Base-by-base conservation (phyloP, 2,797 vertebrate genomes). In the Salmo trutta region DNA sequence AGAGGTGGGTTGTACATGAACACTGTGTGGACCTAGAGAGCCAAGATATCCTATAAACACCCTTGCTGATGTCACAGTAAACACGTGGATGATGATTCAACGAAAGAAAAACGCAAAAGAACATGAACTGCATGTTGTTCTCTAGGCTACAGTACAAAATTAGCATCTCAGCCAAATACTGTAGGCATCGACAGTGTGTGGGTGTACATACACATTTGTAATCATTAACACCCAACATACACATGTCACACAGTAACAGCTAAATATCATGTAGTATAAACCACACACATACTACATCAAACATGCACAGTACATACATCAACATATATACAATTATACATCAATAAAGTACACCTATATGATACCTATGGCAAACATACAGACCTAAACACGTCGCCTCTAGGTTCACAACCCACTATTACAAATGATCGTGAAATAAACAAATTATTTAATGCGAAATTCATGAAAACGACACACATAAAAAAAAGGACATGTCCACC, bases 11-110 rank as follows among this genome's bases (percentile, higher is more conserved):
- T 62, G 84, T 80, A 79, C 84, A 74, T 59, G 81, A 90, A 91
- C 84, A 81, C 85, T 77, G 71, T 84, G 88, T 85, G 77, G 89
- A 87, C 89, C 87, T 86, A 77, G 56, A 47, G 41, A 88, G 86
- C 81, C 76, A 8, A 87, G 83, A 87, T 86, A 89, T 89, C 80
- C 65, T 67, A 51, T 81, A 75, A 75, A 87, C 7, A 2, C 1
- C 7, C 6, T 73, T 88, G 86, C 83, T 90, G 87, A 89, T 85
- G 90, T 91, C 87, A 88, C 69, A 83, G 72, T 67, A 66, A 81
- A 77, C 79, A 73, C 81, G 59, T 54, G 78, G 77, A 81, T 76
- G 3, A 17, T 59, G 77, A 86, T 74, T 89, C 81, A 80, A 86
- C 78, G 62, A 33, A 41, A 80, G 17, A 73, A 41, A 41, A 3